These are phyloP conservation scores for Scomber japonicus DNA, from an alignment of 2,113 vertebrate genomes.

Conservation along the genomic window DNA sequence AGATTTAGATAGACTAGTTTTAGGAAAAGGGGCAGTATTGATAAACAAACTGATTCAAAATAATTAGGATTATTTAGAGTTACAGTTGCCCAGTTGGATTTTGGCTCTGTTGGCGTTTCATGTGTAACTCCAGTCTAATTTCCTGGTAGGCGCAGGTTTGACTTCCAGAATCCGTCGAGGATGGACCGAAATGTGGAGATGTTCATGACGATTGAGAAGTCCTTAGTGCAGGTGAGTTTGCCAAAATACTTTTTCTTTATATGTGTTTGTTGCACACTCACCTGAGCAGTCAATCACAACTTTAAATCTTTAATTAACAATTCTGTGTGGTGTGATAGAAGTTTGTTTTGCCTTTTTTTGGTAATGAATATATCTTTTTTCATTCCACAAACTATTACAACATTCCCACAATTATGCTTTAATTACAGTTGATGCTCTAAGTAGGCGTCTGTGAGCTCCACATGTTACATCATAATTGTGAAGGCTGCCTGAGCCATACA, in stretches of 20 bases:
- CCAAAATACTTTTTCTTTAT: neutral
- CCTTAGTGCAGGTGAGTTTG: constrained; percentile 91
- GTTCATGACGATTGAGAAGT: constrained; percentile 99
- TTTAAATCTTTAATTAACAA: neutral
- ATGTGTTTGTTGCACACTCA: neutral
- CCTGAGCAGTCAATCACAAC: no score
- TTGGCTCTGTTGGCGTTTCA: constrained; percentile 64
- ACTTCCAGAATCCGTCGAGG: constrained; percentile 98
- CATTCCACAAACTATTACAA: neutral
- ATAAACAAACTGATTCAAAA: neutral
- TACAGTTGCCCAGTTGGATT: neutral
- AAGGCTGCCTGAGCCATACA: constrained; percentile 5
- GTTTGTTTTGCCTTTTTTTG: neutral
- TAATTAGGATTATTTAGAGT: neutral
- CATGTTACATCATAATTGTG: neutral
- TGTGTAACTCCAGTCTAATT: constrained; percentile 86
- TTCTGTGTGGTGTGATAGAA: neutral
- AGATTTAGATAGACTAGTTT: neutral
- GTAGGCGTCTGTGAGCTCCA: neutral
- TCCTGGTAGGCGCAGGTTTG: constrained; percentile 95
- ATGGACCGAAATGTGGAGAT: constrained; percentile 99
- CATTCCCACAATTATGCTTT: neutral
- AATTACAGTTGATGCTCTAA: neutral
- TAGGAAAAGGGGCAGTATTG: no score
- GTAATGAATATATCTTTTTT: neutral